Base-by-base conservation (phyloP, 2,797 vertebrate species). In the Silurus aristotelis region DNA sequence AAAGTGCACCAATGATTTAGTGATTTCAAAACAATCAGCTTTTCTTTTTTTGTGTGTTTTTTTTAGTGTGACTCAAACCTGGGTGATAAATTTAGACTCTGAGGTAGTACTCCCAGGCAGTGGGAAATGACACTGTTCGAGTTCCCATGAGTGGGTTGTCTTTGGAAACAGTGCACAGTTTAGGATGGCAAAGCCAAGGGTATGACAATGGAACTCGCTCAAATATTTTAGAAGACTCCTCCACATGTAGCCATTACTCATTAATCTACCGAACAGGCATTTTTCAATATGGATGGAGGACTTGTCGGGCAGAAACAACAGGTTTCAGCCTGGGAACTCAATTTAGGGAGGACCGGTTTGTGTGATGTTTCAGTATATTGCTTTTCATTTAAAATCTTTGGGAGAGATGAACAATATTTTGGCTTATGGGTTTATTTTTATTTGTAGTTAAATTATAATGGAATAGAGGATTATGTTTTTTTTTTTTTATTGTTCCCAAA, bases 311-410 rank as follows among this genome's bases (percentile, higher is more conserved):
- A 82, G 67, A 82, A 81, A 83, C 58, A 68, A 63, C 80, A 84
- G 87, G 85, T 83, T 67, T 20, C 70, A 46, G 80, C 82, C 84
- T 89, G 86, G 86, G 86, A 89, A 87, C 75, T 70, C 60, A 48
- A 6, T 79, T 84, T 61, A 77, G 83, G 82, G 64, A 71, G 82
- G n/a, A 56, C 60, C 43, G 48, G 56, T 67, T 58, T 78, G 58
- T 77, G 79, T 25, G 13, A 68, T 72, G 61, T 85, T 60, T 38
- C 38, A 38, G 81, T 83, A 71, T 85, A 85, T 38, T 68, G 55
- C 19, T 27, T 83, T 71, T 66, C 55, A 73, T 67, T 81, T 85
- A 56, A 85, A 56, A 76, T 77, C 5, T 31, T 52, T 71, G 73
- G n/a, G 58, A 71, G 81, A 0, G 27, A 83, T 60, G 12, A 22